Base-by-base conservation (phyloP, 2,113 vertebrate genomes). In the Corythaeola cristata region DNA sequence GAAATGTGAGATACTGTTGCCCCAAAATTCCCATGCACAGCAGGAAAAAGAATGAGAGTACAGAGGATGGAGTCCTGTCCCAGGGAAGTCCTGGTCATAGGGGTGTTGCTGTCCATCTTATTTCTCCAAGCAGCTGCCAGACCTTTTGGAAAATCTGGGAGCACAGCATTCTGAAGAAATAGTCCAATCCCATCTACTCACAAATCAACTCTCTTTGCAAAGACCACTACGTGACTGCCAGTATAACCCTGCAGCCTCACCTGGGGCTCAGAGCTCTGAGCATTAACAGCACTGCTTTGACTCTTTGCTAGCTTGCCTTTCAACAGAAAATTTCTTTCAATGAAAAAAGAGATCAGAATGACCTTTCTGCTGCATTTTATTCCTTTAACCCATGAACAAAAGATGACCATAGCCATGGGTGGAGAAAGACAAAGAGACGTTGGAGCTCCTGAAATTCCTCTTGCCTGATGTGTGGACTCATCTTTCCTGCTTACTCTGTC, bases 141-240 rank as follows among this genome's bases (percentile, higher is more conserved):
- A 55, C 27, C 23, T 33, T 67, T 50, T 35, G 53, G 64, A 12
- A 67, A 75, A 58, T 14, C 12, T 0, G 4, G 59, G 28, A 95
- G 75, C 56, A 55, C 19, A 55, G 24, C 18, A 35, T 47, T 67
- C 33, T 22, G 21, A 44, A 83, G 66, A n/a, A 12, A 26, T 1
- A 19, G 24, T 6, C 33, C 64, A 17, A 15, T 11, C 28, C 41
- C 5, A 2, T 5, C 26, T 35, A 13, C 55, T 58, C 28, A 77
- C 17, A 73, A 52, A 41, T 18, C 53, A 47, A 1, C 15, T 2
- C 24, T 33, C 33, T 47, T n/a, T 33, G 53, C 45, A 55, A 56
- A 37, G 35, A 59, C 28, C 41, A 20, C 23, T 37, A 52, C 10
- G 0, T 0, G 2, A 11, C 27, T 60, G 41, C 23, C 26, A 9